Evolutionary conservation across 2,888 invertebrate genomes (phyloP).

Genomic region (Euproctis similis): DNA sequence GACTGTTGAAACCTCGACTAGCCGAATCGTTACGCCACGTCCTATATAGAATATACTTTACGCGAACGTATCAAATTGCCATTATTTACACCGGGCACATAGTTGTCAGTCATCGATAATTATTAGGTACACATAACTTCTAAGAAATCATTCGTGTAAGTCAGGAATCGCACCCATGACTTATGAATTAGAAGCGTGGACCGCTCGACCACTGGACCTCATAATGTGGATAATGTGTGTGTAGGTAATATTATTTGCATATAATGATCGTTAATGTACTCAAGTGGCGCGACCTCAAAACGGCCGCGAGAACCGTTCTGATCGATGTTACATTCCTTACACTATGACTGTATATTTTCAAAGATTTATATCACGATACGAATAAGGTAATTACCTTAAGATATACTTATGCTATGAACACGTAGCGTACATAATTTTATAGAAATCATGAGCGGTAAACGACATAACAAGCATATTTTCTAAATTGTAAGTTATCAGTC

Average conservation of each 20-base stretch:
- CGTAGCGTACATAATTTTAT: conserved; percentile 31
- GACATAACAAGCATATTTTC: conserved; percentile 18
- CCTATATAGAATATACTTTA: no score
- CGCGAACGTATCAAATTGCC: no score
- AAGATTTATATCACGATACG: conserved; percentile 29
- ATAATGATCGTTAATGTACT: conserved; percentile 71
- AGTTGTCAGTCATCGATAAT: no score
- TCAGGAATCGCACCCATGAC: no score
- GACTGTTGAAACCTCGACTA: no score
- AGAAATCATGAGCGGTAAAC: conserved; percentile 29
- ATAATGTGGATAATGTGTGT: conserved; percentile 33
- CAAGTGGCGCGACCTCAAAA: conserved; percentile 64
- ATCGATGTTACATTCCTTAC: conserved; percentile 28
- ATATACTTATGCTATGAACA: no score
- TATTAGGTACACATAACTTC: no score
- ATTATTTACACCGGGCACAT: no score
- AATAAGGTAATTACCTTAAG: conserved; percentile 29
- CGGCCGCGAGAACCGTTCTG: conserved; percentile 54
- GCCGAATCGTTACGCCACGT: no score
- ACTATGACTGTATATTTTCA: conserved; percentile 28
- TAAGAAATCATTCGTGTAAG: no score
- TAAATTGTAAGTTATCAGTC: conserved; percentile 11
- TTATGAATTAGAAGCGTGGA: no score
- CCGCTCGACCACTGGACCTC: no score
- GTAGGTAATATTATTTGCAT: conserved; percentile 69